Conservation (phyloP, 1,140 invertebrate genomes). For the Tetraneura akinire region DNA sequence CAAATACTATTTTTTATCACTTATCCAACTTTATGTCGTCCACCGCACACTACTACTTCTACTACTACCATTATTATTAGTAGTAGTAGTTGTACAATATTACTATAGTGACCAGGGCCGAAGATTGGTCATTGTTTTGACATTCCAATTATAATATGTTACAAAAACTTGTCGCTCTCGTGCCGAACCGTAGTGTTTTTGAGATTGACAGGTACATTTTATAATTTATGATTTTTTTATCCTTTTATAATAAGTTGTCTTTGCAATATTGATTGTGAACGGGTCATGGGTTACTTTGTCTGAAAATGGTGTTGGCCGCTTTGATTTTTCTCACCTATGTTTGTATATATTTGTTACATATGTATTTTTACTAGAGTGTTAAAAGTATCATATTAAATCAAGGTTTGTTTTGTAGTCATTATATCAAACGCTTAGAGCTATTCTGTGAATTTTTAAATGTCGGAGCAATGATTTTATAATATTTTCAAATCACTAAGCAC, state of each 20-base stretch:
- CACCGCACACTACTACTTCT: not conserved
- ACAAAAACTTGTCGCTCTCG: not conserved
- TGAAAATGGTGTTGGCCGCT: slow-evolving; percentile 19
- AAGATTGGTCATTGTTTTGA: slow-evolving; percentile 26
- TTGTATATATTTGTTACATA: too few species aligned
- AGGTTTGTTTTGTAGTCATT: not conserved
- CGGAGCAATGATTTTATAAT: slow-evolving; percentile 10
- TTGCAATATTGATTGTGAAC: slow-evolving; percentile 7
- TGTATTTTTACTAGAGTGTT: too few species aligned
- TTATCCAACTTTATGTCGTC: not conserved
- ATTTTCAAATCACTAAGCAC: not conserved
- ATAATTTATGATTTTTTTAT: slow-evolving; percentile 33
- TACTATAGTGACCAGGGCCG: slow-evolving; percentile 30
- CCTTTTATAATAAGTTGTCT: slow-evolving; percentile 9
- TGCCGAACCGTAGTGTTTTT: not conserved
- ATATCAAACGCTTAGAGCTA: slow-evolving; percentile 4
- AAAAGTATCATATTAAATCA: not conserved
- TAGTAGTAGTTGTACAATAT: too few species aligned
- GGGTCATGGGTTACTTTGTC: slow-evolving; percentile 11
- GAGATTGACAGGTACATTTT: slow-evolving; percentile 13
- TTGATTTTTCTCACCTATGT: slow-evolving; percentile 3
- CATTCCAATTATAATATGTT: slow-evolving; percentile 20
- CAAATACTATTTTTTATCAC: not conserved
- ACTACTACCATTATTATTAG: too few species aligned
- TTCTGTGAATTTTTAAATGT: slow-evolving; percentile 1